Base-by-base conservation (phyloP, 1,140 invertebrate species). In the Dinoponera quadriceps region DNA sequence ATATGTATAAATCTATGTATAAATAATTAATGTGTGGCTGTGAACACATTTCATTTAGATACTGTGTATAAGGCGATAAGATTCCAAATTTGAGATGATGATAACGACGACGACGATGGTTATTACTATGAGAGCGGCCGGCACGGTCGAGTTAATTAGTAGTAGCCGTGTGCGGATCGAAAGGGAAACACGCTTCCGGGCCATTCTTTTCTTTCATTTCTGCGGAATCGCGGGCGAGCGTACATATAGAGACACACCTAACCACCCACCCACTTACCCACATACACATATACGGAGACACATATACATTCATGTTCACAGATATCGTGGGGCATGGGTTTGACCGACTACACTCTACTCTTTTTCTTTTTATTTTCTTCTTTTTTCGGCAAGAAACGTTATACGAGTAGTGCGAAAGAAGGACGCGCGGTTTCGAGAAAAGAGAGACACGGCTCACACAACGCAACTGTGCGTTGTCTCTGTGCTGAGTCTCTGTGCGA, bases 21-120 rank as follows among this genome's bases (percentile, higher is more conserved):
- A 89, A 85, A 91, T 92, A 92, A 78, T 92, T 93, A 91, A 94
- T 93, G 92, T 92, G 93, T 94, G 93, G 93, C 93, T 94, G 93
- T 94, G 93, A 94, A 92, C 91, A 92, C 93, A 93, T 92, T 93
- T 94, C 91, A 89, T 93, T 91, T 92, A 93, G 90, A 86, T 92
- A 91, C 86, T 90, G 86, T 83, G 85, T 88, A 63, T 88, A 89
- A 90, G 83, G 82, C 83, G 87, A 84, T 88, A 89, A 82, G 75
- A 90, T 87, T 85, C 59, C 38, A 44, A 83, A 60, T 60, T 71
- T 44, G 71, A 71, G 68, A 62, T 51, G 82, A 84, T 83, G 68
- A 78, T n/a, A n/a, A 33, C 7, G 33, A 33, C 7, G 7, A 33
- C 7, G 33, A 33, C 11, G 38, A 11, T 44, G 1, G 11, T 44